Evolutionary conservation across 2,113 vertebrate genomes (phyloP).

Genomic region (Heliornis fulica): DNA sequence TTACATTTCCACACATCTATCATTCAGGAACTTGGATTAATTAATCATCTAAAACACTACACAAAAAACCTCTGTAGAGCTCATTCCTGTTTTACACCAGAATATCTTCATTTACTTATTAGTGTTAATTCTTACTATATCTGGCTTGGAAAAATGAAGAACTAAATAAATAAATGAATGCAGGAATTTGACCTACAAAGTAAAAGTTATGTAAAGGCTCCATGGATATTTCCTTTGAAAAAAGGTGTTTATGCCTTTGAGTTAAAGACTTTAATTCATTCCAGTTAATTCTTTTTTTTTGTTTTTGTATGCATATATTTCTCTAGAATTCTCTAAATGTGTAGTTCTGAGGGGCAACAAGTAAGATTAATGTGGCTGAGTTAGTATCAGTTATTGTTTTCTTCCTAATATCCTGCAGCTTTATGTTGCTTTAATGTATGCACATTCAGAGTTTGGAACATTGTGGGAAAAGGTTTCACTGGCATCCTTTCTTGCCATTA

Average conservation of each 20-base stretch:
- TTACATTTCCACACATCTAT: background rate
- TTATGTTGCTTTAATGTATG: conserved; percentile 47
- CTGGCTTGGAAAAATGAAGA: background rate
- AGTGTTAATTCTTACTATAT: background rate
- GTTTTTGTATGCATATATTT: background rate
- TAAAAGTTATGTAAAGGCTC: background rate
- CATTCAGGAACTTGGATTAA: background rate
- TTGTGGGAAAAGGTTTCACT: conserved; percentile 81
- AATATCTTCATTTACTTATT: background rate
- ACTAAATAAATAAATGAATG: background rate
- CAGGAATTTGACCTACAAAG: background rate
- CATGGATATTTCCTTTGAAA: background rate
- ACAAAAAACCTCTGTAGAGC: background rate
- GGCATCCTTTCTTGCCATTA: conserved; percentile 85
- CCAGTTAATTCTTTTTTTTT: background rate
- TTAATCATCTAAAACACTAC: background rate
- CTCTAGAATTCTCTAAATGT: background rate
- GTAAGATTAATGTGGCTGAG: background rate
- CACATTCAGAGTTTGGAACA: conserved; percentile 63
- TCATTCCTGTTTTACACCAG: background rate
- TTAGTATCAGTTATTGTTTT: conserved; percentile 29
- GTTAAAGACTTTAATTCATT: background rate
- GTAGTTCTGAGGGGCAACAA: background rate
- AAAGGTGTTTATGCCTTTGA: background rate
- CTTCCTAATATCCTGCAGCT: conserved; percentile 17